A percentile compares a stretch with the other conserved stretches of the same genome.
Evolutionary conservation across 2,113 vertebrate species (phyloP).

Genomic region (Tinamus guttatus): DNA sequence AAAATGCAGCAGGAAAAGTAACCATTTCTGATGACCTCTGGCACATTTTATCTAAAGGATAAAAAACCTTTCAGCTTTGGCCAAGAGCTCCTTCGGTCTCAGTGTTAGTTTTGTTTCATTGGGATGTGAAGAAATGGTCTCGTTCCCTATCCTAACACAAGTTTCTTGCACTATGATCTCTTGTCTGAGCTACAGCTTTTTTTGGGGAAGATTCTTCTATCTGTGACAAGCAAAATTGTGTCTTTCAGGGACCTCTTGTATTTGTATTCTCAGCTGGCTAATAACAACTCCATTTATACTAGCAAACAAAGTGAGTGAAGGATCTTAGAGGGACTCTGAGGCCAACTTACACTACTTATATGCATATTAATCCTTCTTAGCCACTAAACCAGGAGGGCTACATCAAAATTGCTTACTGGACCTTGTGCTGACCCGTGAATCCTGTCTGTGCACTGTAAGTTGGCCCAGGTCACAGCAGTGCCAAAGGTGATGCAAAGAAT

Average conservation of each 20-base stretch:
- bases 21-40: not conserved
- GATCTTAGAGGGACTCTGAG: not conserved
- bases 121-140: not conserved
- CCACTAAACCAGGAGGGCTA: not conserved
- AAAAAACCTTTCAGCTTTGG: constrained; percentile 32
- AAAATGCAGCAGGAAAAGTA: not conserved
- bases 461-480: not conserved
- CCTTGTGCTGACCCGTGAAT: not conserved
- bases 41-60: not conserved
- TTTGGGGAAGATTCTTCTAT: not conserved
- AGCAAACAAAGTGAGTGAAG: not conserved
- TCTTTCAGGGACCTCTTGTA: not conserved
- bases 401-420: not conserved
- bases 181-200: not conserved
- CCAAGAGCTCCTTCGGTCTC: not conserved
- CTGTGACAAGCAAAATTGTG: rapidly evolving
- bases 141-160: not conserved
- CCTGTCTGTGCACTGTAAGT: rapidly evolving
- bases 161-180: not conserved
- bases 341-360: not conserved
- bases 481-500: not conserved
- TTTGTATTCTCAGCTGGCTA: not conserved
- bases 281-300: not conserved
- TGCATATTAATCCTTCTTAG: not conserved
- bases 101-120: not conserved